Evolutionary conservation across 2,888 invertebrate genomes (phyloP), one percentile per base, ranked within the genome.

Genomic region (Magallana nippona): DNA sequence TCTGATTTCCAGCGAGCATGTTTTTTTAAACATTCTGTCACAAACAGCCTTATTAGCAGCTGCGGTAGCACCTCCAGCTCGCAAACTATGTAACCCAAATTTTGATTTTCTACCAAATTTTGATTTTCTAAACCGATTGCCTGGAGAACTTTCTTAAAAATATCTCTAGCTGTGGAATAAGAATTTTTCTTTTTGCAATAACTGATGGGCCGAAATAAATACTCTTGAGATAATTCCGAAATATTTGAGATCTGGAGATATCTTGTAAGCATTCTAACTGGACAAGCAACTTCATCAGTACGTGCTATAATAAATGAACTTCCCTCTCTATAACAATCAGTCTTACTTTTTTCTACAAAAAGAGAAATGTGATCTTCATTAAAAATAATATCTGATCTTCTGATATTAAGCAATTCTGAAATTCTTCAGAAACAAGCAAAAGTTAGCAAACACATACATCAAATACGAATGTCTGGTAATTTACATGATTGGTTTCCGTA

Each of bases 401-500:
- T 44, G 44, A 44, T 44, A 44, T 44, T 44, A 44, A 44, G 44
- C 5, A 5, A 44, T 44, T 44, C 44, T 44, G 44, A 44, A 44
- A 44, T 5, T 44, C 44, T 44, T 44, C 3, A 44, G 44, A 44
- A 44, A 44, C 44, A 3, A 44, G 44, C 44, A 44, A 44, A 44
- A 44, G 5, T 44, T 5, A 5, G 44, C 44, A 44, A 44, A 44
- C 44, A 44, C 44, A 44, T 44, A 44, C 44, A 5, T 5, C 44
- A 44, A 44, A 44, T 44, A 32, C n/a, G 8, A 17, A 55, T 22
- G 17, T 82, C 63, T 55, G 13, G n/a, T 77, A 77, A 82, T 55
- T 82, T 77, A 32, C 57, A 62, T 15, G 62, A 11, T 56, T 17
- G 2, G 15, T 79, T 58, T 44, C 62, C 82, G 55, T 56, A 71